These are phyloP conservation scores for Ganaspis sp. DNA, from an alignment of 1,140 invertebrate genomes.

Conservation along the genomic window DNA sequence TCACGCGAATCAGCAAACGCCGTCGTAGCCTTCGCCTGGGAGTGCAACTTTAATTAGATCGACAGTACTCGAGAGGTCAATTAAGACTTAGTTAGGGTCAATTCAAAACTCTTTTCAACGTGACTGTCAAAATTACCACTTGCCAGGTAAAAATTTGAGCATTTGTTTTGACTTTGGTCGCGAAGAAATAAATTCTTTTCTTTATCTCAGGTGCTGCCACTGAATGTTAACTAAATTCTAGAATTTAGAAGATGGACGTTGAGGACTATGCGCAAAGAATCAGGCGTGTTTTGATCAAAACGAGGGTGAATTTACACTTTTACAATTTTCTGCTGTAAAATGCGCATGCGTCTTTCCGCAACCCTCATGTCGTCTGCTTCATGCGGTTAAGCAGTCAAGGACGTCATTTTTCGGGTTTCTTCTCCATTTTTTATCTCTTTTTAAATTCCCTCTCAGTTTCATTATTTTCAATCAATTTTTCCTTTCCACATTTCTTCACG, in stretches of 20 bases:
- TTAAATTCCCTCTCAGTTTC: neutral
- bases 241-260: slow-evolving; percentile 45
- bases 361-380: slow-evolving; percentile 39
- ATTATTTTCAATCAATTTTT: neutral
- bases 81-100: neutral
- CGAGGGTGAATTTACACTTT: slow-evolving; percentile 62
- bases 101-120: neutral
- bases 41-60: slow-evolving; percentile 33
- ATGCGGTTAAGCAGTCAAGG: slow-evolving; percentile 54
- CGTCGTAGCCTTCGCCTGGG: slow-evolving; percentile 39
- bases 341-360: slow-evolving; percentile 61
- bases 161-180: slow-evolving; percentile 27
- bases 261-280: slow-evolving; percentile 48
- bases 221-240: slow-evolving; percentile 31
- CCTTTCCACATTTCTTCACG: neutral
- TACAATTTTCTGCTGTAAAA: neutral
- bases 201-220: neutral
- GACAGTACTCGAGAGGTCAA: slow-evolving; percentile 30
- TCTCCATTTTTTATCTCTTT: neutral
- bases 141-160: neutral
- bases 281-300: slow-evolving; percentile 51
- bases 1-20: slow-evolving; percentile 33
- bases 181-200: neutral
- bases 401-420: slow-evolving; percentile 31
- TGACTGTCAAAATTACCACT: neutral